Conservation (phyloP, 2,113 vertebrate genomes). For the Coptodon rendalli region DNA sequence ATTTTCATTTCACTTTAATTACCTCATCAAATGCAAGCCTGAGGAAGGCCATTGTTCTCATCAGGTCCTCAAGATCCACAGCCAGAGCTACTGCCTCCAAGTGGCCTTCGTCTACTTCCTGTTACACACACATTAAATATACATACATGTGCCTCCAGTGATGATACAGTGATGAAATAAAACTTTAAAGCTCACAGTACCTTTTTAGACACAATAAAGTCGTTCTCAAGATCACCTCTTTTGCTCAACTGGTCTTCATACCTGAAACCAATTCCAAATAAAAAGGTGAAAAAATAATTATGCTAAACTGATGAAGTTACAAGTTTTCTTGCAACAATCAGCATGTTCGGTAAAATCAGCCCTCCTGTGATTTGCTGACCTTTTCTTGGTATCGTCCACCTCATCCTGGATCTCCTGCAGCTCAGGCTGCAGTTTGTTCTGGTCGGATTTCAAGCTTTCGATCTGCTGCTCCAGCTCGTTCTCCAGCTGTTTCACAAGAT, state of each 20-base stretch:
- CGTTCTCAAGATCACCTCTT: constrained; percentile 64
- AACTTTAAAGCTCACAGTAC: background rate
- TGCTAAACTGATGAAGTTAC: fast-evolving
- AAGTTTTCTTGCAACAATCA: background rate
- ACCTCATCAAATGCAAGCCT: constrained; percentile 73
- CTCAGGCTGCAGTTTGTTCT: constrained; percentile 56
- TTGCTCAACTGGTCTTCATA: constrained; percentile 61
- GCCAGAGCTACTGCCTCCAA: constrained; percentile 57
- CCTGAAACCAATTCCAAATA: constrained; percentile 34
- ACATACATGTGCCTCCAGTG: background rate
- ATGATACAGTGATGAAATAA: background rate
- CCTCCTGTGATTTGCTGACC: constrained; percentile 24
- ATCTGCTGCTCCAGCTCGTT: constrained; percentile 65
- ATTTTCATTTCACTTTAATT: background rate
- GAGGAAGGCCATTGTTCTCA: constrained; percentile 68
- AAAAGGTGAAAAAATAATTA: background rate
- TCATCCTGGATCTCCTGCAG: constrained; percentile 39
- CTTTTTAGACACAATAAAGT: constrained; percentile 73
- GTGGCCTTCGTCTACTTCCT: constrained; percentile 71
- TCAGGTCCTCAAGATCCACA: constrained; percentile 67
- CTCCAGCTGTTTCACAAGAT: constrained; percentile 40
- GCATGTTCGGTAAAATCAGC: background rate
- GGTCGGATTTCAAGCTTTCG: constrained; percentile 45
- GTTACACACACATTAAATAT: background rate
- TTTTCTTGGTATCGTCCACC: constrained; percentile 57